A percentile compares a stretch with the other conserved stretches of the same genome.
Evolutionary conservation across 2,797 vertebrate species (phyloP).

Genomic region (Mus spretus): DNA sequence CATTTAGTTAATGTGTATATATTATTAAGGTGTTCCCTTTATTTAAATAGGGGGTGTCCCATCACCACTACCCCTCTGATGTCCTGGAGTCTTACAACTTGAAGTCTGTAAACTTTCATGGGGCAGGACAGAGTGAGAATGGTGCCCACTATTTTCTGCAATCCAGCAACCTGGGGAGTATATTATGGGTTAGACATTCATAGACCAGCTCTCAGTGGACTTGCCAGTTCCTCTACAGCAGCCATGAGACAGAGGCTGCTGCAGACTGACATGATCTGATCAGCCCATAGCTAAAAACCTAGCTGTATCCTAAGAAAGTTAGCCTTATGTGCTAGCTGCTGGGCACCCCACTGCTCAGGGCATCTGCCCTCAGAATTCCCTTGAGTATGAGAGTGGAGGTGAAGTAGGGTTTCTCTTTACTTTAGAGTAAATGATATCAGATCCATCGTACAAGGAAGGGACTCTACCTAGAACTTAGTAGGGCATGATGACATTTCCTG

Average conservation of each 20-base stretch:
- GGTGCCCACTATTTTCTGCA: neutral
- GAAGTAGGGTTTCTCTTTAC: neutral
- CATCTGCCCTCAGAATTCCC: neutral
- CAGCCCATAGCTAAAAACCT: neutral
- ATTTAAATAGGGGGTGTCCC: neutral
- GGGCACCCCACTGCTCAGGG: too few species aligned
- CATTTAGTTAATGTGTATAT: too few species aligned
- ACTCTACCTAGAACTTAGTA: neutral
- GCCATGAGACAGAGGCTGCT: neutral
- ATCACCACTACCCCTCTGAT: too few species aligned
- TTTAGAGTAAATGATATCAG: neutral
- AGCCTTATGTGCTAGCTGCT: neutral
- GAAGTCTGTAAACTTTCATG: neutral
- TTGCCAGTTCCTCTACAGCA: neutral
- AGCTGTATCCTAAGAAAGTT: neutral
- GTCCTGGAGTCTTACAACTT: neutral
- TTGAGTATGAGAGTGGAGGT: neutral
- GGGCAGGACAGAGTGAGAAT: neutral
- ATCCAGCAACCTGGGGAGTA: too few species aligned
- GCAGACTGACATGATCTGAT: neutral
- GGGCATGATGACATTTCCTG: neutral
- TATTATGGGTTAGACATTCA: neutral
- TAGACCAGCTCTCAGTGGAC: neutral
- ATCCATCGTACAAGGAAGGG: neutral
- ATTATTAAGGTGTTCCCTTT: neutral